phyloP scores from a whole-genome alignment of 1,140 invertebrate genomes.

The Heliconius hermathena region DNA sequence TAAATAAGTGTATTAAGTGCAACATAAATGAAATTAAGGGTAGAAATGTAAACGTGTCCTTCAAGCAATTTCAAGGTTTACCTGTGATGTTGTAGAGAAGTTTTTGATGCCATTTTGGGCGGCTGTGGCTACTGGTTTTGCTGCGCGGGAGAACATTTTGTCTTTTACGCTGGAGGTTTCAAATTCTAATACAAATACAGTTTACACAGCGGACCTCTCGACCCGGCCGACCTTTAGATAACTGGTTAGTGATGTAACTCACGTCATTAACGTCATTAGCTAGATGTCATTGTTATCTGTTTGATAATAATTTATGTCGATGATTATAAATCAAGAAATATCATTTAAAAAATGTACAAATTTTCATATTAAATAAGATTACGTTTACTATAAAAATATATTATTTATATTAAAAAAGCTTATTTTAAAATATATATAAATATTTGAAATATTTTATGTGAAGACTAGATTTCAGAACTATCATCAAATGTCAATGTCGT shows the following conservation, averaged over 20 bases:
- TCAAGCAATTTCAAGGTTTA: conserved; percentile 50
- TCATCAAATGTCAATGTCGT: not conserved
- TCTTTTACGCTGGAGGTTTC: conserved; percentile 42
- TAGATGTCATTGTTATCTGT: conserved; percentile 11
- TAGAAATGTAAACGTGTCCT: conserved; percentile 13
- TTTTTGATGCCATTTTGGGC: conserved; percentile 78
- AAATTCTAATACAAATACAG: conserved; percentile 32
- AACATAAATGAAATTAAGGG: not conserved
- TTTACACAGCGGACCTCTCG: conserved; percentile 46
- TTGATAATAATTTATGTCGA: not conserved
- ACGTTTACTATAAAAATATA: not conserved
- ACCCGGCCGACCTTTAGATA: conserved; percentile 76
- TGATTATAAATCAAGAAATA: too few species aligned
- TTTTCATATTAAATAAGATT: too few species aligned
- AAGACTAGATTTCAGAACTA: not conserved
- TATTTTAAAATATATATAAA: not conserved
- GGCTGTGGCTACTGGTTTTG: conserved; percentile 76
- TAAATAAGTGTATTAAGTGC: not conserved
- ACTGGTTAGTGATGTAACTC: conserved; percentile 60
- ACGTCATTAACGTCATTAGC: conserved; percentile 24
- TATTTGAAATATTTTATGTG: not conserved
- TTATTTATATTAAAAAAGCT: too few species aligned
- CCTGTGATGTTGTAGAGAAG: conserved; percentile 82
- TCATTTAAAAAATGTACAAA: too few species aligned
- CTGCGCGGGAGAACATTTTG: conserved; percentile 82